phyloP scores from a whole-genome alignment of 2,888 invertebrate genomes.

The Noctua comes region DNA sequence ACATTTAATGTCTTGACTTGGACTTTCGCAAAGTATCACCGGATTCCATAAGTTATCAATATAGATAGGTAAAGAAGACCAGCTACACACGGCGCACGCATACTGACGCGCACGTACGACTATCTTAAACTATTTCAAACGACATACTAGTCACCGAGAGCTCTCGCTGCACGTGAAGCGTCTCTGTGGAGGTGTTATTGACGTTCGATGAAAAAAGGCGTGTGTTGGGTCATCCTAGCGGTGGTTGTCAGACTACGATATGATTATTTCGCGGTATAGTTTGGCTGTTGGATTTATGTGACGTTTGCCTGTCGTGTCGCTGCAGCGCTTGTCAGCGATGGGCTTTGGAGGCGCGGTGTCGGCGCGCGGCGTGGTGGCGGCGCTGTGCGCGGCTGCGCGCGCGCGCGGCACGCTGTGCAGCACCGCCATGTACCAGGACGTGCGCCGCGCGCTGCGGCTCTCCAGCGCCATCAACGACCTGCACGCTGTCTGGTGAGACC shows the following conservation, averaged over 20 bases:
- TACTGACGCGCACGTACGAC: no score
- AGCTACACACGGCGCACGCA: no score
- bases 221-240: no score
- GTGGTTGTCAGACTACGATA: background rate
- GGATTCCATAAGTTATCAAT: background rate
- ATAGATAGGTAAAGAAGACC: background rate
- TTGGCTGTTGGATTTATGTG: background rate
- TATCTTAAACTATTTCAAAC: no score
- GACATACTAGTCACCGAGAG: background rate
- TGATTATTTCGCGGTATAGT: background rate
- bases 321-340: background rate
- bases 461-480: constrained; percentile 22
- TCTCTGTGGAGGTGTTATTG: no score
- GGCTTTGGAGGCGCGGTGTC: background rate
- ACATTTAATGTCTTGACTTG: no score
- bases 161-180: no score
- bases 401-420: constrained; percentile 36
- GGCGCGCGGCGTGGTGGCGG: constrained; percentile 35
- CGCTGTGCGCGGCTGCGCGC: constrained; percentile 43
- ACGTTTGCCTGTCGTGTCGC: background rate
- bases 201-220: no score
- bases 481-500: constrained; percentile 50
- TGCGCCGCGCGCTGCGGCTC: constrained; percentile 30
- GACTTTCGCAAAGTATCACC: background rate
- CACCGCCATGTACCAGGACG: constrained; percentile 41